A percentile compares a stretch with the other conserved stretches of the same genome.
Conservation (phyloP, 2,888 invertebrate species). For the Phyllotreta striolata region DNA sequence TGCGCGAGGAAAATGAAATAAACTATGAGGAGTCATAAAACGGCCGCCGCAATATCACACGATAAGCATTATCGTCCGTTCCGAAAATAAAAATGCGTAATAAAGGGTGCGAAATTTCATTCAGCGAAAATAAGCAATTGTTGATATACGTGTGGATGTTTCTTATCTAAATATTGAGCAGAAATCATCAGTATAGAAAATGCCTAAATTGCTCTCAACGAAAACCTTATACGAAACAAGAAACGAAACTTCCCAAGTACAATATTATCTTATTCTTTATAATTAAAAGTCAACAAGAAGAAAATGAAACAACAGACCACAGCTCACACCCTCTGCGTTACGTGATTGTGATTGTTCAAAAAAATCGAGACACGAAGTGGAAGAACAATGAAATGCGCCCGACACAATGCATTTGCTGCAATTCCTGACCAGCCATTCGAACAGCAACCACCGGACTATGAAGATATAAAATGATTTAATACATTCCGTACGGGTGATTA, state of each 20-base stretch:
- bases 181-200: too few species aligned
- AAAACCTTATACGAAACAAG: too few species aligned
- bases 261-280: too few species aligned
- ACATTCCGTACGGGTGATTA: slow-evolving; percentile 20
- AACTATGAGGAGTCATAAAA: slow-evolving; percentile 17
- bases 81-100: slow-evolving; percentile 2
- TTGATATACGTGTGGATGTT: too few species aligned
- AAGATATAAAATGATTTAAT: slow-evolving; percentile 37
- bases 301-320: too few species aligned
- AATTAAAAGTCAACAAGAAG: too few species aligned
- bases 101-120: not conserved
- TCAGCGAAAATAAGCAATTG: too few species aligned
- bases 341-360: too few species aligned
- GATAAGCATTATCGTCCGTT: slow-evolving; percentile 17
- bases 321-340: too few species aligned
- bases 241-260: too few species aligned
- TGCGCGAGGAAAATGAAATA: slow-evolving; percentile 28
- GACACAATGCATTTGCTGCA: slow-evolving; percentile 39
- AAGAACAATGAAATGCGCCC: slow-evolving; percentile 22
- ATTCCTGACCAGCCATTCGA: slow-evolving; percentile 32
- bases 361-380: slow-evolving; percentile 1
- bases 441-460: slow-evolving; percentile 35
- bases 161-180: too few species aligned
- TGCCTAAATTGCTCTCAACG: too few species aligned
- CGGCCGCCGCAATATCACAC: slow-evolving; percentile 9